These are phyloP conservation scores for Metaphire vulgaris DNA, from an alignment of 1,140 invertebrate genomes.

Conservation along the genomic window DNA sequence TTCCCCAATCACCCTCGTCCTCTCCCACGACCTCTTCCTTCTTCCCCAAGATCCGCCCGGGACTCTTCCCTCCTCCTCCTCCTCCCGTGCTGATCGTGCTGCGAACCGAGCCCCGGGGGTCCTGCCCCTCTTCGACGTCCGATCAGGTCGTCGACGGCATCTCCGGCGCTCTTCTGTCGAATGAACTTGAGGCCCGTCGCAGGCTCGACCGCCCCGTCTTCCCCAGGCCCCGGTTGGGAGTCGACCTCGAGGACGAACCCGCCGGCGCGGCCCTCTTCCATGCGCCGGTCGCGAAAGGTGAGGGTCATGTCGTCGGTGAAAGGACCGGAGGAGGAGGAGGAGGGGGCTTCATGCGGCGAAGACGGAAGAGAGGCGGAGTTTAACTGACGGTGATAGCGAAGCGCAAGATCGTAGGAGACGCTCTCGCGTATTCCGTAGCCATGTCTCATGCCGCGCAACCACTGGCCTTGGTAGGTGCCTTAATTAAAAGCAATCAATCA, in stretches of 20 bases:
- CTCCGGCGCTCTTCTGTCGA: conserved; percentile 93
- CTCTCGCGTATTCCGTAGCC: conserved; percentile 94
- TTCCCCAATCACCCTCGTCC: not conserved
- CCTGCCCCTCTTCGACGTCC: not conserved
- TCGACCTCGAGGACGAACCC: not conserved
- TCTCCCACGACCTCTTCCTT: conserved; percentile 74
- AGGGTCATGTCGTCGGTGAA: not conserved
- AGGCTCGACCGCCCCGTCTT: conserved; percentile 55
- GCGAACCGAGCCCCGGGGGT: conserved; percentile 42
- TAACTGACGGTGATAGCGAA: conserved; percentile 54
- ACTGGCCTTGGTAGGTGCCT: conserved; percentile 95
- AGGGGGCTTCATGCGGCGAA: not conserved
- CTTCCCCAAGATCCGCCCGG: conserved; percentile 65
- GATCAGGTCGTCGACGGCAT: conserved; percentile 63
- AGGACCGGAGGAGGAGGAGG: not conserved
- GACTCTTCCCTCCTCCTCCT: conserved; percentile 54
- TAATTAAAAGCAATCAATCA: no score
- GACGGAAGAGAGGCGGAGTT: conserved; percentile 62
- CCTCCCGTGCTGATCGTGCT: conserved; percentile 43
- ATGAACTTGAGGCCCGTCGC: conserved; percentile 39
- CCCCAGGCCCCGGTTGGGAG: not conserved
- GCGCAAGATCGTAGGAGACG: conserved; percentile 75
- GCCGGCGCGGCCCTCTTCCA: not conserved
- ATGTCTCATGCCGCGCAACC: conserved; percentile 92
- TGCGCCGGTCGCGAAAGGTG: not conserved